phyloP scores from a whole-genome alignment of 2,888 invertebrate genomes.

The Hofmannophila pseudospretella region DNA sequence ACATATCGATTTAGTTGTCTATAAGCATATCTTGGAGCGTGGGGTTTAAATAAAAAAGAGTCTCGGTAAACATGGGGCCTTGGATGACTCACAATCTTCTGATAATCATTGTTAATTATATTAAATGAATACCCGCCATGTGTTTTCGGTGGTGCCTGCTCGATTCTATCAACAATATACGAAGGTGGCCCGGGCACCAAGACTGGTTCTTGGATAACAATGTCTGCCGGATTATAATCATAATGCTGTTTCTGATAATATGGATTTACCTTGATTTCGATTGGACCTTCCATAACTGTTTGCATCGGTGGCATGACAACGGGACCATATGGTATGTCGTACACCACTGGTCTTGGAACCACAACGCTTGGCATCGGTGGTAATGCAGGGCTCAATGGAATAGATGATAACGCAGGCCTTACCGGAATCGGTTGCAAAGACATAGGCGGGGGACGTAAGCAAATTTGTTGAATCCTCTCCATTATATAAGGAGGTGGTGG shows the following conservation, averaged over 20 bases:
- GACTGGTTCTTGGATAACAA: constrained; percentile 2
- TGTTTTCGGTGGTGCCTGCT: constrained; percentile 12
- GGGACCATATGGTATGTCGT: background rate
- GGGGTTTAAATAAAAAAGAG: background rate
- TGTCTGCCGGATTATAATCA: constrained; percentile 4
- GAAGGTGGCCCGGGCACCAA: constrained; percentile 12
- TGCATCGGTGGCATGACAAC: constrained; percentile 2
- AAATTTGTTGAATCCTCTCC: constrained; percentile 10
- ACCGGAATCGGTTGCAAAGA: background rate
- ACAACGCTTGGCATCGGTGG: background rate
- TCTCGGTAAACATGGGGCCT: background rate
- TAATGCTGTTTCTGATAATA: constrained; percentile 10
- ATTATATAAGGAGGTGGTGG: constrained; percentile 23
- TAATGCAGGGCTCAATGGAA: background rate
- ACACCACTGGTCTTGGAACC: background rate
- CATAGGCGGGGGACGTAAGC: background rate
- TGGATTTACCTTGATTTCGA: constrained; percentile 1
- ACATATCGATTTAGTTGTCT: constrained; percentile 1
- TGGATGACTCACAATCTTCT: background rate
- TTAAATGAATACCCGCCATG: constrained; percentile 3
- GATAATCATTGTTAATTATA: background rate
- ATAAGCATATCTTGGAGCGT: constrained; percentile 1
- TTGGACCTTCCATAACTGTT: constrained; percentile 4
- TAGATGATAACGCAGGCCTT: background rate
- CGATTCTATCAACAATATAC: constrained; percentile 13